Base-by-base conservation (phyloP, 2,888 invertebrate genomes). In the Spilosoma lubricipeda region DNA sequence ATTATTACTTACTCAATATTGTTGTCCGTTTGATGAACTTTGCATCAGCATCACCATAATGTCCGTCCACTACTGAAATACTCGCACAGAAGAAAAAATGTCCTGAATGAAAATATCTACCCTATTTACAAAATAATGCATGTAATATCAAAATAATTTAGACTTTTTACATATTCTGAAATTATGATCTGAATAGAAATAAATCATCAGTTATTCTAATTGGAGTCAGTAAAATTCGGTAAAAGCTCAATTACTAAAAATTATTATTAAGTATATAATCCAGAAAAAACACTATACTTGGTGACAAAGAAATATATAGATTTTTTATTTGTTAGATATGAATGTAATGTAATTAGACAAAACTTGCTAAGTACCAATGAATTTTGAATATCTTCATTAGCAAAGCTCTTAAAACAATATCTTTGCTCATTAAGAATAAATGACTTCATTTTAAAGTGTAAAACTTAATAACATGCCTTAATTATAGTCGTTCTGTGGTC, bases 341-440 rank as follows among this genome's bases (percentile, higher is more conserved):
- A 15, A 13, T 63, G 30, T 30, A 0, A 30, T 63, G 7, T 4
- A 30, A 63, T 27, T 27, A 15, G 27, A 15, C 30, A 30, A 30
- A 18, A 18, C 15, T 30, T 63, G n/a, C 59, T 30, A 18, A 30
- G 63, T 63, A 63, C 18, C 2, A 63, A 63, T 63, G 30, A 18
- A 27, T 63, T 63, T 59, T 30, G 4, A 63, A 63, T 15, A 30
- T 30, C 15, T 63, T 63, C 30, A 63, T 63, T 63, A 30, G 30
- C 63, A 63, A 18, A 30, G 7, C 8, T 30, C 27, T 7, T 63
- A 45, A 67, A 67, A 67, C 9, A 36, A 79, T 78, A 75, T 73
- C 72, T 72, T 83, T 71, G 33, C 72, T 73, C 67, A 70, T 63
- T 77, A 76, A 74, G 48, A 39, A 70, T 23, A 67, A 72, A 7